Evolutionary conservation across 2,888 invertebrate species (phyloP).

Genomic region (Corbicula japonica): DNA sequence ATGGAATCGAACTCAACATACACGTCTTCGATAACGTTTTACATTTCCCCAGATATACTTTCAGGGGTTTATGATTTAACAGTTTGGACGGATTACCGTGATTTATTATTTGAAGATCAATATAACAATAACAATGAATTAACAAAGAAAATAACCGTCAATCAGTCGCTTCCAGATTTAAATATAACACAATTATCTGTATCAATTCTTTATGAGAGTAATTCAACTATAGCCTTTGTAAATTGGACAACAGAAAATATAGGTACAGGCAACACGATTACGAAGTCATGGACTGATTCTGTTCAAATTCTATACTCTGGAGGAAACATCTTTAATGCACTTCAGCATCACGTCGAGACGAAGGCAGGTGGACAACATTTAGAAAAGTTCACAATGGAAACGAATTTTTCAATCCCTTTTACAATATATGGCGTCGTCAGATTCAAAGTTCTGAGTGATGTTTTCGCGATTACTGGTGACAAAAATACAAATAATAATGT

Average conservation of each 20-base stretch:
- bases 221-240: no score
- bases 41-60: conserved; percentile 23
- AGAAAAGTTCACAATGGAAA: background rate
- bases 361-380: background rate
- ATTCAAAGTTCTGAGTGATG: conserved; percentile 4
- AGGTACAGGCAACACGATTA: conserved; percentile 2
- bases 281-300: background rate
- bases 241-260: no score
- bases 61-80: conserved; percentile 38
- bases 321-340: background rate
- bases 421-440: conserved; percentile 17
- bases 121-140: conserved; percentile 16
- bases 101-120: conserved; percentile 30
- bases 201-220: no score
- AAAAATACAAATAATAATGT: background rate
- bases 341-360: background rate
- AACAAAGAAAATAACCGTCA: no score
- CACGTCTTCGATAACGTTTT: background rate
- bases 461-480: conserved; percentile 5
- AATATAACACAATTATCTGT: no score
- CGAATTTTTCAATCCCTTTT: conserved; percentile 17
- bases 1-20: background rate
- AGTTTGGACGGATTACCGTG: conserved; percentile 8
- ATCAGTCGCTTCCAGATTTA: no score
- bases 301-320: background rate